phyloP scores from a whole-genome alignment of 2,113 vertebrate species.

The Hirundichthys speculiger region DNA sequence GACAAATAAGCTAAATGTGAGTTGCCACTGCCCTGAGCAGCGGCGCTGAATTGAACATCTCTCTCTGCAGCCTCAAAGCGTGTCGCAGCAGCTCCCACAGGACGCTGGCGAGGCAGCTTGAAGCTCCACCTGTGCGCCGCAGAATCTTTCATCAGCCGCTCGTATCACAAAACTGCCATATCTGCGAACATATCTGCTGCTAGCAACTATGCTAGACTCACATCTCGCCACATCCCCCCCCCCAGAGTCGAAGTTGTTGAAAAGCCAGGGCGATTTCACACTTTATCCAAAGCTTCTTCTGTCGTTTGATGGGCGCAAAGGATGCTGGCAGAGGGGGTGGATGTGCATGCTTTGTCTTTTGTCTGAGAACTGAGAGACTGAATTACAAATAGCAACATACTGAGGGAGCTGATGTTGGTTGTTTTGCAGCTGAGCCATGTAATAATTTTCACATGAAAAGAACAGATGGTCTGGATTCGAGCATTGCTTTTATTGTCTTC shows the following conservation, averaged over 20 bases:
- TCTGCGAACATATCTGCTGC: slow-evolving; percentile 43
- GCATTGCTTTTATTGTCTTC: slow-evolving; percentile 32
- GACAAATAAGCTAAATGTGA: slow-evolving; percentile 23
- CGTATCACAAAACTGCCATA: slow-evolving; percentile 45
- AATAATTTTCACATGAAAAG: slow-evolving; percentile 52
- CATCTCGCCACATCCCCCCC: slow-evolving; percentile 1
- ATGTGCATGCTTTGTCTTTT: slow-evolving; percentile 25
- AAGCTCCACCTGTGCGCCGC: slow-evolving; percentile 55
- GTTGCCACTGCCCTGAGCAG: slow-evolving; percentile 12
- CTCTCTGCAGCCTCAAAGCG: slow-evolving; percentile 60
- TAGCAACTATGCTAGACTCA: neutral
- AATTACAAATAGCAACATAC: slow-evolving; percentile 53
- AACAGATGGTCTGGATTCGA: slow-evolving; percentile 57
- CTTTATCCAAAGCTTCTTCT: slow-evolving; percentile 30
- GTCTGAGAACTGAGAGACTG: slow-evolving; percentile 36
- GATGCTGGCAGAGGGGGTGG: slow-evolving; percentile 25
- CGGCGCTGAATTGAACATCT: slow-evolving; percentile 47
- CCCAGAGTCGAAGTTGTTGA: slow-evolving; percentile 28
- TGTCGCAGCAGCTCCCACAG: slow-evolving; percentile 54
- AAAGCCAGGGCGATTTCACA: slow-evolving; percentile 45
- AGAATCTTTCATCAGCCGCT: slow-evolving; percentile 55
- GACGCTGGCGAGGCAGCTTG: slow-evolving; percentile 41
- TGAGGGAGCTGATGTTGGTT: slow-evolving; percentile 49
- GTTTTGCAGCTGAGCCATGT: slow-evolving; percentile 56
- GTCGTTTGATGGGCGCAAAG: slow-evolving; percentile 42